Percentiles rank a stretch among this genome's conserved stretches.
These are phyloP conservation scores for Petrolisthes manimaculis DNA, from an alignment of 2,888 invertebrate genomes.

Conservation along the genomic window DNA sequence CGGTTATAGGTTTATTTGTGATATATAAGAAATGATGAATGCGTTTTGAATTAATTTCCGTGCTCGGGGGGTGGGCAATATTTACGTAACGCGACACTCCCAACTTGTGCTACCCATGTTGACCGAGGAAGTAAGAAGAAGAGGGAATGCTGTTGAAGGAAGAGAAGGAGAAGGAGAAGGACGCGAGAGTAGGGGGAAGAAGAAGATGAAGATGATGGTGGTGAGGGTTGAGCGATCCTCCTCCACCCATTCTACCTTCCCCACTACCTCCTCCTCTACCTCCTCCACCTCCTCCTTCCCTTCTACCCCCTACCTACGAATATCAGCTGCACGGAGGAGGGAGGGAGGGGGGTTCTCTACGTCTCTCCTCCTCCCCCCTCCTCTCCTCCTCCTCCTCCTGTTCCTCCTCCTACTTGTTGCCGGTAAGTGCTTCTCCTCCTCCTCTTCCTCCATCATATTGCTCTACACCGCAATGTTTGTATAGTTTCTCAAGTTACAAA, in stretches of 20 bases:
- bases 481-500: too few species aligned
- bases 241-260: too few species aligned
- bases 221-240: not conserved
- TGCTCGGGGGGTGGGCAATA: not conserved
- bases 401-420: conserved; percentile 36
- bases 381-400: not conserved
- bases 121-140: not conserved
- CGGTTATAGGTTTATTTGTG: not conserved
- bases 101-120: not conserved
- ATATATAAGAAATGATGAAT: conserved; percentile 4
- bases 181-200: not conserved
- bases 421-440: conserved; percentile 16
- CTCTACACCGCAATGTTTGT: not conserved
- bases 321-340: not conserved
- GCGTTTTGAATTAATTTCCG: not conserved
- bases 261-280: too few species aligned
- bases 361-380: too few species aligned
- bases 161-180: not conserved
- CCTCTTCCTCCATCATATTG: not conserved
- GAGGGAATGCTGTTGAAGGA: not conserved
- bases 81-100: not conserved
- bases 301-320: not conserved
- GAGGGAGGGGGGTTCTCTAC: not conserved
- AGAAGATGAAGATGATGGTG: not conserved
- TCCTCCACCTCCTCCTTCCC: not conserved